These are phyloP conservation scores for Papilio elwesi DNA, from an alignment of 2,888 invertebrate genomes.

Conservation along the genomic window DNA sequence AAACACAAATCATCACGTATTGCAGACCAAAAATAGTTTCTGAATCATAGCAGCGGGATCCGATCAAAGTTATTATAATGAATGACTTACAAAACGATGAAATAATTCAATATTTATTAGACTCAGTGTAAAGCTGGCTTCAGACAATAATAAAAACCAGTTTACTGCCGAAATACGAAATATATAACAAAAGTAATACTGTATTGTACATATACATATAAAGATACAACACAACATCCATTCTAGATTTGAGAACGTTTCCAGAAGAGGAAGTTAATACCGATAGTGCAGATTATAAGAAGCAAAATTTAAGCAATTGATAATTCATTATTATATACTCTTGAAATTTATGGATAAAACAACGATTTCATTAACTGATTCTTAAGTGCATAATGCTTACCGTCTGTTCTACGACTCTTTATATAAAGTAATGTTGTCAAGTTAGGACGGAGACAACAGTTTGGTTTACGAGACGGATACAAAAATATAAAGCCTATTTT, in stretches of 20 bases:
- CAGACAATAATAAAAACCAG: neutral
- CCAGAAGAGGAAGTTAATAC: neutral
- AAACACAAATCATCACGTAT: constrained; percentile 62
- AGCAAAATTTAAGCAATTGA: too few relatives aligned
- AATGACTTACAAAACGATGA: constrained; percentile 1
- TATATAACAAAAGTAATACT: constrained; percentile 6
- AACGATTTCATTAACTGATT: neutral
- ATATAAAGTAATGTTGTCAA: neutral
- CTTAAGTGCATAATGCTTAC: neutral
- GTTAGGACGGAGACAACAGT: neutral
- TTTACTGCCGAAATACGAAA: constrained; percentile 7
- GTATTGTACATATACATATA: neutral
- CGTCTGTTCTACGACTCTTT: neutral
- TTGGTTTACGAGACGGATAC: too few relatives aligned
- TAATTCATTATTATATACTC: too few relatives aligned
- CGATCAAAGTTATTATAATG: constrained; percentile 17
- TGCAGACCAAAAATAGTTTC: constrained; percentile 44
- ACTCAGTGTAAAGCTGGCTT: constrained; percentile 12
- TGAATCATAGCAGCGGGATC: constrained; percentile 38
- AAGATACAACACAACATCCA: neutral
- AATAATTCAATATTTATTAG: constrained; percentile 11
- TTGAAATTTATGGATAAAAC: neutral
- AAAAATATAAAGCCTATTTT: too few relatives aligned
- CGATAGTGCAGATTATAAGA: neutral
- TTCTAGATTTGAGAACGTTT: neutral